Conservation (phyloP, 2,888 invertebrate genomes). For the Fragum sueziense region DNA sequence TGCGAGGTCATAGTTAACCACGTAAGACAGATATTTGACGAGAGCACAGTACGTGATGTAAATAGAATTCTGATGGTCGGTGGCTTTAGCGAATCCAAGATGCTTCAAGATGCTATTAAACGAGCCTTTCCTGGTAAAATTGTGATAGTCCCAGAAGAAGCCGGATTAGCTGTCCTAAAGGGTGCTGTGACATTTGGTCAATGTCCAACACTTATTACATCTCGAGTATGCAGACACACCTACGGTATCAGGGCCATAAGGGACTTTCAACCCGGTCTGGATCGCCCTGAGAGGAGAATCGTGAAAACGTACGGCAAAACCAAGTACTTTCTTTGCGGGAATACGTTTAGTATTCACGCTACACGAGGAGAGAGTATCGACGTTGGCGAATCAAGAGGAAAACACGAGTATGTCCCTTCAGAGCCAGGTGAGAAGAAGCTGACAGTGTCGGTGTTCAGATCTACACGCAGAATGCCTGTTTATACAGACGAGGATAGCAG, state of each 20-base stretch:
- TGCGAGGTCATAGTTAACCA: constrained; percentile 50
- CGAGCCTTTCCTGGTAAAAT: constrained; percentile 38
- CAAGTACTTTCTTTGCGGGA: constrained; percentile 36
- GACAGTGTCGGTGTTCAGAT: background rate
- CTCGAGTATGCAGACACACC: constrained; percentile 52
- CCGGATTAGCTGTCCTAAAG: constrained; percentile 56
- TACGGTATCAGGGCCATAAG: constrained; percentile 53
- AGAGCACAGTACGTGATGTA: constrained; percentile 34
- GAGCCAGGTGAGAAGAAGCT: constrained; percentile 30
- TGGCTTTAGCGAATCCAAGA: constrained; percentile 61
- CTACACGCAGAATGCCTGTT: background rate
- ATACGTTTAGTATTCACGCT: constrained; percentile 57
- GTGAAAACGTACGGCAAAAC: constrained; percentile 2
- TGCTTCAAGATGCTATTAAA: constrained; percentile 54
- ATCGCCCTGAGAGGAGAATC: constrained; percentile 45
- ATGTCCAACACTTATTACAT: constrained; percentile 49
- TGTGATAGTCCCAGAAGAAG: constrained; percentile 56
- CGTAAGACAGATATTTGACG: constrained; percentile 44
- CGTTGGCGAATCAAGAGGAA: constrained; percentile 47
- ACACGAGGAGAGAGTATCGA: constrained; percentile 44
- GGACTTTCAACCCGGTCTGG: constrained; percentile 54
- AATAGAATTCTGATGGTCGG: constrained; percentile 60
- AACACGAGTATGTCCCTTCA: constrained; percentile 54
- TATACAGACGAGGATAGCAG: background rate
- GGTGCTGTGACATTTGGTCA: constrained; percentile 63